phyloP scores from a whole-genome alignment of 2,113 vertebrate genomes.

The Leucoraja erinaceus region DNA sequence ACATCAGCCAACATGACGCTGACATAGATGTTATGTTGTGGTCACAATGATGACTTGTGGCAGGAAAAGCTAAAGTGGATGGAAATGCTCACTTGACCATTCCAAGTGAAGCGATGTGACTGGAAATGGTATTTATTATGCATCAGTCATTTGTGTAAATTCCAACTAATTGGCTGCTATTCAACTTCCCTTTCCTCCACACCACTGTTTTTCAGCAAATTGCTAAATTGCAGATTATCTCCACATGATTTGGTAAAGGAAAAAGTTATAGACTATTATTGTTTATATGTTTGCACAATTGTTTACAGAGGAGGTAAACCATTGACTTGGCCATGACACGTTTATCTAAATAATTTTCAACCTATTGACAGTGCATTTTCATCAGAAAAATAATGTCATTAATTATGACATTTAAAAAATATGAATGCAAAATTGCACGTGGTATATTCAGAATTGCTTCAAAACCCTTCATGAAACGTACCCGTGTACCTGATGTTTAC shows the following conservation, averaged over 20 bases:
- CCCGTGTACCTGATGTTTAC: too few relatives aligned
- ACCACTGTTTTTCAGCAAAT: background rate
- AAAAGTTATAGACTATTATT: background rate
- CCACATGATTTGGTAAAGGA: background rate
- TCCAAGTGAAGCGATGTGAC: too few relatives aligned
- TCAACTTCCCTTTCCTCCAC: background rate
- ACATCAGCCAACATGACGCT: too few relatives aligned
- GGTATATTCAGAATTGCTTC: too few relatives aligned
- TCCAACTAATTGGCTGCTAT: background rate
- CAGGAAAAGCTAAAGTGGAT: too few relatives aligned
- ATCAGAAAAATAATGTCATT: background rate
- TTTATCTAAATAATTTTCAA: background rate
- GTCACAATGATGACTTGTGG: too few relatives aligned
- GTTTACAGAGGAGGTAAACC: background rate
- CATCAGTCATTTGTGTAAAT: background rate
- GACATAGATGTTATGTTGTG: too few relatives aligned
- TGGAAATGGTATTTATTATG: too few relatives aligned
- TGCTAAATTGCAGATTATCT: background rate
- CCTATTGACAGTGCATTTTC: background rate
- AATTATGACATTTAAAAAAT: background rate
- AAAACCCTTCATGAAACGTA: too few relatives aligned
- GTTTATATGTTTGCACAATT: background rate
- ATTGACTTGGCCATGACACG: background rate
- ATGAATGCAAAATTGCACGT: background rate
- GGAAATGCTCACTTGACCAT: too few relatives aligned